A percentile compares a stretch with the other conserved stretches of the same genome.
These are phyloP conservation scores for Pteropus rufus DNA, from an alignment of 2,797 vertebrate species.

Conservation along the genomic window DNA sequence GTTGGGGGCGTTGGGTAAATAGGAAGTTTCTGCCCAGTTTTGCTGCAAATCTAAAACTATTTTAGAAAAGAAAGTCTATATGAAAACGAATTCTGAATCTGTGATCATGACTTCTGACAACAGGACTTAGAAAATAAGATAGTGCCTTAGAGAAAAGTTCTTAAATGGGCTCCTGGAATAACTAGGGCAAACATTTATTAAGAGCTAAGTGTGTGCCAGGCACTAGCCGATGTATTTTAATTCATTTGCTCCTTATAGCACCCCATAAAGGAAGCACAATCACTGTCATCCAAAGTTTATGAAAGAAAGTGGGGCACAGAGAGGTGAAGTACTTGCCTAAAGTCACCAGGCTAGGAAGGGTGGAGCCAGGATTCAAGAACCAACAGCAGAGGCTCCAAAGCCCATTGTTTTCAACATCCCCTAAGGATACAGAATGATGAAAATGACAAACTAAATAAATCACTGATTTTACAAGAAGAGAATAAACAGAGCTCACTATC, in stretches of 20 bases:
- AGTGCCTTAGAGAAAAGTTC: neutral
- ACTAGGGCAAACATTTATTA: neutral
- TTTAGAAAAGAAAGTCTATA: neutral
- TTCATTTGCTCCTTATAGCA: neutral
- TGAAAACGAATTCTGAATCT: neutral
- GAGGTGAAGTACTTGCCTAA: neutral
- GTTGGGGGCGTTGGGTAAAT: neutral
- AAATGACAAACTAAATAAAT: neutral
- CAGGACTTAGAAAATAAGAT: neutral
- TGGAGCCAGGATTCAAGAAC: neutral
- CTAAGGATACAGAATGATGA: neutral
- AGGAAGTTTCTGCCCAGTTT: neutral
- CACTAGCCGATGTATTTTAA: neutral
- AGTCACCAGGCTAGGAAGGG: neutral
- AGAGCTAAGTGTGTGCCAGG: neutral
- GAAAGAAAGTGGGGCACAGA: neutral
- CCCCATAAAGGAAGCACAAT: neutral
- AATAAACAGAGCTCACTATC: neutral
- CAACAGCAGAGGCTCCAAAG: neutral
- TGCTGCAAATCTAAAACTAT: neutral
- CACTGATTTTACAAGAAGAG: neutral
- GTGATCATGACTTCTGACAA: neutral
- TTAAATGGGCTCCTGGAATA: neutral
- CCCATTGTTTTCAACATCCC: neutral
- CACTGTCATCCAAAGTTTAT: neutral